Evolutionary conservation across 2,888 invertebrate species (phyloP).

Genomic region (Dasypolia templi): DNA sequence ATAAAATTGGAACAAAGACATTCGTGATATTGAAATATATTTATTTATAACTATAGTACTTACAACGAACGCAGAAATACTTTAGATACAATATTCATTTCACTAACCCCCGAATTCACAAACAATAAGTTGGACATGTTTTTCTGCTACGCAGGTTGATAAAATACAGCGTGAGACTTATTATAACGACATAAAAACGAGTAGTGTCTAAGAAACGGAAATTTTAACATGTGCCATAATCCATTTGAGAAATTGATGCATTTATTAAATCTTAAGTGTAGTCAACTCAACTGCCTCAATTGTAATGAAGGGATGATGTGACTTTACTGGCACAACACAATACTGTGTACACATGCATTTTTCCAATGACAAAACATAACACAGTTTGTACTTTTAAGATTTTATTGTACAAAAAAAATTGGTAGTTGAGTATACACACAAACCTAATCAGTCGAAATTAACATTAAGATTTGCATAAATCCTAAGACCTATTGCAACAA

Average conservation of each 20-base stretch:
- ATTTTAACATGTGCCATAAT: background rate
- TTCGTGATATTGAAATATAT: constrained; percentile 22
- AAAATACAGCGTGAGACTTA: background rate
- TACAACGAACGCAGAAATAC: constrained; percentile 23
- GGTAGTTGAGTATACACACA: constrained; percentile 82
- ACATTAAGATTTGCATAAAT: constrained; percentile 84
- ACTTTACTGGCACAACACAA: constrained; percentile 4
- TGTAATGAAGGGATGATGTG: background rate
- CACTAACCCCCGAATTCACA: background rate
- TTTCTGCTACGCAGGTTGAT: background rate
- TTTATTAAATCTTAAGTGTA: no score
- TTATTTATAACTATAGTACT: constrained; percentile 11
- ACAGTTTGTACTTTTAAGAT: constrained; percentile 75
- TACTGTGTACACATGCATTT: constrained; percentile 18
- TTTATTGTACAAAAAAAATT: constrained; percentile 88
- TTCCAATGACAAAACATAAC: constrained; percentile 51
- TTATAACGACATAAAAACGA: background rate
- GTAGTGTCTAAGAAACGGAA: background rate
- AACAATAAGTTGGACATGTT: background rate
- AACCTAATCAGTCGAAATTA: constrained; percentile 86
- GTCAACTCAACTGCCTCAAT: no score
- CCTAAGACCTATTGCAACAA: constrained; percentile 76
- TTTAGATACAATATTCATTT: background rate
- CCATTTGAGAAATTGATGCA: background rate
- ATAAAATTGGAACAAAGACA: background rate